Percentiles rank a stretch among this genome's conserved stretches.
phyloP scores from a whole-genome alignment of 2,888 invertebrate genomes.

The Doris montereyensis region DNA sequence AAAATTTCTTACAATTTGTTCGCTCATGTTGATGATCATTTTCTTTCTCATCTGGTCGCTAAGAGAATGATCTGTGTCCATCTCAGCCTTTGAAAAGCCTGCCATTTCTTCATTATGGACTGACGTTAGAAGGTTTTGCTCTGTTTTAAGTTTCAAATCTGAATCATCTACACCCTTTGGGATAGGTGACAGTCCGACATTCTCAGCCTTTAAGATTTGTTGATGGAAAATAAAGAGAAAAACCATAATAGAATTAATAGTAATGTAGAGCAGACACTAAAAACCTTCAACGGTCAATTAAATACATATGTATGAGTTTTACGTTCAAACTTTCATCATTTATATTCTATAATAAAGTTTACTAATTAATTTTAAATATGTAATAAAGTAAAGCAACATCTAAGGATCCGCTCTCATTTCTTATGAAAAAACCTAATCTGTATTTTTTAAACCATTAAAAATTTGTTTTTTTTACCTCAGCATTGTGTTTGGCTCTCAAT shows the following conservation, averaged over 20 bases:
- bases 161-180: slow-evolving; percentile 52
- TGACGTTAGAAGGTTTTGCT: slow-evolving; percentile 56
- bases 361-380: no score
- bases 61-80: slow-evolving; percentile 53
- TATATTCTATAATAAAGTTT: no score
- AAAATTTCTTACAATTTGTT: slow-evolving; percentile 62
- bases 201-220: slow-evolving; percentile 56
- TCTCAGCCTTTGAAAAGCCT: slow-evolving; percentile 55
- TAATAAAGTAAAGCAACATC: no score
- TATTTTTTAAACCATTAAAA: not conserved
- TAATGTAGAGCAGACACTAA: no score
- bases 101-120: slow-evolving; percentile 61
- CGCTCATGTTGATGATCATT: slow-evolving; percentile 58
- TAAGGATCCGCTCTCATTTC: no score
- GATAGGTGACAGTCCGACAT: slow-evolving; percentile 62
- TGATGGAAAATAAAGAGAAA: not conserved
- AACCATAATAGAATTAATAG: not conserved
- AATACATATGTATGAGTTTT: no score
- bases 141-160: slow-evolving; percentile 52
- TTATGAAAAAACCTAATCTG: no score
- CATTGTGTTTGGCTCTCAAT: slow-evolving; percentile 61
- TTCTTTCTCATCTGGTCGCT: slow-evolving; percentile 55
- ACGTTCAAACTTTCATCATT: no score
- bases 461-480: slow-evolving; percentile 54
- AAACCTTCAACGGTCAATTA: no score